Evolutionary conservation across 30 jellyfish, hydroid and myxozoan species (phyloP).

Genomic region (Phacellophora camtschatica): DNA sequence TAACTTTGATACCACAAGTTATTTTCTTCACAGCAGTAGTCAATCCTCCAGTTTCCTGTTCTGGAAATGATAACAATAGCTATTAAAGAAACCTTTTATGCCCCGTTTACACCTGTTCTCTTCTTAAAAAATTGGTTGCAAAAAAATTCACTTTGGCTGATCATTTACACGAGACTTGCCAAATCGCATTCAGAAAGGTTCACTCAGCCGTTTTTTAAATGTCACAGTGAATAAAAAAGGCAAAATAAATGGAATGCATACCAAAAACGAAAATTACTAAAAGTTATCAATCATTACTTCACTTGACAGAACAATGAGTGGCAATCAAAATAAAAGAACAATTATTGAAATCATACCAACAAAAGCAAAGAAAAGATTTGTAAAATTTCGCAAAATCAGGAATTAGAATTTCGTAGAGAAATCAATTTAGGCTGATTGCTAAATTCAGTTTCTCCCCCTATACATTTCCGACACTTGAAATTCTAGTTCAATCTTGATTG

Average conservation of each 20-base stretch:
- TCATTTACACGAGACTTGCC: neutral
- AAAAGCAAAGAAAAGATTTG: neutral
- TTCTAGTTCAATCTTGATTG: no score
- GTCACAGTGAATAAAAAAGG: neutral
- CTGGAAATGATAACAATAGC: neutral
- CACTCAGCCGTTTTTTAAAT: neutral
- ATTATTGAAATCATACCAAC: neutral
- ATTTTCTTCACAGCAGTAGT: neutral
- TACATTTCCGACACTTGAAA: no score
- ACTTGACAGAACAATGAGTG: neutral
- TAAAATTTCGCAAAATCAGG: neutral
- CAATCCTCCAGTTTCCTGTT: neutral
- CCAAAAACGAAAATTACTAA: neutral
- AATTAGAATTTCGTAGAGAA: neutral
- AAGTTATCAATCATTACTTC: neutral
- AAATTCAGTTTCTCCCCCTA: neutral
- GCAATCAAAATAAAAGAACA: neutral
- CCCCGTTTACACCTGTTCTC: neutral
- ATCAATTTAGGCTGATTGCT: neutral
- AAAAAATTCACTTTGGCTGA: neutral
- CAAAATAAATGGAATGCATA: neutral
- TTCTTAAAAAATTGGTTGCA: neutral
- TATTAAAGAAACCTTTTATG: neutral
- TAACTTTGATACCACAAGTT: neutral
- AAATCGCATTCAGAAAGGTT: neutral